Evolutionary conservation across 2,888 invertebrate genomes (phyloP).

Genomic region (Glomeris marginata): DNA sequence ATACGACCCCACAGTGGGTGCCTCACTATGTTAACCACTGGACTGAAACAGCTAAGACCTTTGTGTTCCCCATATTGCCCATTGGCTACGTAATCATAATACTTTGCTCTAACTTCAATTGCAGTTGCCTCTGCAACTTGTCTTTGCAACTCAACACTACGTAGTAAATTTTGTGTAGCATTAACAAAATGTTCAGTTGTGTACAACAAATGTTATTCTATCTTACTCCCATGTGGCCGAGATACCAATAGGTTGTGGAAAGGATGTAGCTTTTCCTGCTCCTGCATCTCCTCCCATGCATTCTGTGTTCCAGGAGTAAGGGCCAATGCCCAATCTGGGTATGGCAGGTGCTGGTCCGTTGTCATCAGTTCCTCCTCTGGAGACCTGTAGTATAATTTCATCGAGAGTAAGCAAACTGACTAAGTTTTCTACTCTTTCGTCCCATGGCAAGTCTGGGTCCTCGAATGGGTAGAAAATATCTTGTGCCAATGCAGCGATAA

Average conservation of each 20-base stretch:
- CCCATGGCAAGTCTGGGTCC: conserved; percentile 7
- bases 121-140: conserved; percentile 13
- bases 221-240: conserved; percentile 14
- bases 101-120: conserved; percentile 12
- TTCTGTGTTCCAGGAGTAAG: conserved; percentile 14
- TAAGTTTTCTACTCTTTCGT: conserved; percentile 11
- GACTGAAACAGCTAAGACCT: conserved; percentile 13
- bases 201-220: background rate
- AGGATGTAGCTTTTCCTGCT: conserved; percentile 14
- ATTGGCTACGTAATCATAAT: conserved; percentile 5
- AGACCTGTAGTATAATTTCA: conserved; percentile 11
- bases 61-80: conserved; percentile 12
- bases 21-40: conserved; percentile 13
- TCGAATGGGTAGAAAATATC: conserved; percentile 9
- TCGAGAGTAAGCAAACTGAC: conserved; percentile 5
- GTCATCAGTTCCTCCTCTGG: conserved; percentile 11
- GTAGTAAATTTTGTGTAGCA: background rate
- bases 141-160: background rate
- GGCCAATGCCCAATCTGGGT: conserved; percentile 12
- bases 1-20: conserved; percentile 14
- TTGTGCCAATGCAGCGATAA: background rate
- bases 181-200: background rate
- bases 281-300: conserved; percentile 12
- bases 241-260: conserved; percentile 13
- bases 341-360: conserved; percentile 14